Percentiles rank a stretch among this genome's conserved stretches.
Evolutionary conservation across 2,797 vertebrate species (phyloP).

Genomic region (Cuniculus paca): DNA sequence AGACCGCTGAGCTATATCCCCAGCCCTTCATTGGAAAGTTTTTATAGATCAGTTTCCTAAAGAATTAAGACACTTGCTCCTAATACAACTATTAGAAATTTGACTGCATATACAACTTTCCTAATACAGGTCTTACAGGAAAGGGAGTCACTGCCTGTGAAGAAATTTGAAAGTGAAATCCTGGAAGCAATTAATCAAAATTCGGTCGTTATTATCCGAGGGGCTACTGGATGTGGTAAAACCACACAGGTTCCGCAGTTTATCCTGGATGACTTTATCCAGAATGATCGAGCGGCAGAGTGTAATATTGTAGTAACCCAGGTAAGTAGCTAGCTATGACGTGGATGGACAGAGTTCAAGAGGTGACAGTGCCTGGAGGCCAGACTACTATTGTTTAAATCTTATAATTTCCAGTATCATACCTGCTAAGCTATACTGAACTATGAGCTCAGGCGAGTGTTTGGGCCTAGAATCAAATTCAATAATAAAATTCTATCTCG

Average conservation of each 20-base stretch:
- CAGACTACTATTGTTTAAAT: not conserved
- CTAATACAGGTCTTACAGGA: conserved; percentile 90
- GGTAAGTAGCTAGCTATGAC: conserved; percentile 87
- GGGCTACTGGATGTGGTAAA: conserved; percentile 98
- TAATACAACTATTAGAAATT: not conserved
- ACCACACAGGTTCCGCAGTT: conserved; percentile 99
- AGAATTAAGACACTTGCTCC: not conserved
- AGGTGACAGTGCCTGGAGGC: not conserved
- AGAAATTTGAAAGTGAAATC: conserved; percentile 95
- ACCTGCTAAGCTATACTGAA: not conserved
- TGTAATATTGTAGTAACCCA: conserved; percentile 99
- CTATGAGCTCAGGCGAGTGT: not conserved
- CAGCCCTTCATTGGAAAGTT: too few relatives aligned
- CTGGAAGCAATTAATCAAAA: conserved; percentile 89
- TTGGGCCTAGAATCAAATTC: not conserved
- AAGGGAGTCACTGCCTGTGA: conserved; percentile 94
- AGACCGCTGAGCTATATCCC: too few relatives aligned
- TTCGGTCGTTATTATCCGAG: conserved; percentile 95
- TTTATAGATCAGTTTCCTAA: too few relatives aligned
- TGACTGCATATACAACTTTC: conserved; percentile 37
- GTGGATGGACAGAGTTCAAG: not conserved
- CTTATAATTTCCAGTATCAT: not conserved
- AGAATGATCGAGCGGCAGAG: conserved; percentile 90
- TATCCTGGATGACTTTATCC: conserved; percentile 95
- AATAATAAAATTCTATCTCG: not conserved